Percentiles rank a stretch among this genome's conserved stretches.
These are phyloP conservation scores for Sylvia atricapilla DNA, from an alignment of 2,113 vertebrate species.

Conservation along the genomic window DNA sequence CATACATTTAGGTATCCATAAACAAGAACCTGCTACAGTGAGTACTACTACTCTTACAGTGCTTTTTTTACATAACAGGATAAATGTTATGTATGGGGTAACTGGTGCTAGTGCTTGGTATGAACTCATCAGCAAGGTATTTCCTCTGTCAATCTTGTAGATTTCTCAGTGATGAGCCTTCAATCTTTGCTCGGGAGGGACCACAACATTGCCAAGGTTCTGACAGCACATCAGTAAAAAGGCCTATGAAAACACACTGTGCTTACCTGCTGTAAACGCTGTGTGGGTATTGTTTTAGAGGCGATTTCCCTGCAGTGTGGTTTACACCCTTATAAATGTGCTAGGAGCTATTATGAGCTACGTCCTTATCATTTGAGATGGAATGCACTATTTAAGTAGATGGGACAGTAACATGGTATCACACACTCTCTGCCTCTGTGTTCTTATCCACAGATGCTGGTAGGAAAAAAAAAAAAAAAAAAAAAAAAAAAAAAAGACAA, in stretches of 20 bases:
- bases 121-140: not conserved
- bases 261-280: not conserved
- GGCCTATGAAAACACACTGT: not conserved
- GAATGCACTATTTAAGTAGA: not conserved
- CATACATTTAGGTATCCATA: not conserved
- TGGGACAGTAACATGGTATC: rapidly evolving
- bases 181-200: not conserved
- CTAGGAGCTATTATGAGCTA: not conserved
- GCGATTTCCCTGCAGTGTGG: not conserved
- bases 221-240: not conserved
- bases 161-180: not conserved
- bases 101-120: not conserved
- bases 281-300: not conserved
- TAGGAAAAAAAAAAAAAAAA: not conserved
- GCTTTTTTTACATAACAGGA: not conserved
- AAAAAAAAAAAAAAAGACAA: not conserved
- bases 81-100: not conserved
- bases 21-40: not conserved
- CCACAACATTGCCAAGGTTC: not conserved
- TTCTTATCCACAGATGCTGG: not conserved
- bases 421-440: not conserved
- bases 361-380: not conserved
- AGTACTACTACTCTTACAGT: not conserved
- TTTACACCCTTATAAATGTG: not conserved
- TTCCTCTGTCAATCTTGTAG: not conserved